Base-by-base conservation (phyloP, 64 coral and sea anemone species). In the Montipora cactus region DNA sequence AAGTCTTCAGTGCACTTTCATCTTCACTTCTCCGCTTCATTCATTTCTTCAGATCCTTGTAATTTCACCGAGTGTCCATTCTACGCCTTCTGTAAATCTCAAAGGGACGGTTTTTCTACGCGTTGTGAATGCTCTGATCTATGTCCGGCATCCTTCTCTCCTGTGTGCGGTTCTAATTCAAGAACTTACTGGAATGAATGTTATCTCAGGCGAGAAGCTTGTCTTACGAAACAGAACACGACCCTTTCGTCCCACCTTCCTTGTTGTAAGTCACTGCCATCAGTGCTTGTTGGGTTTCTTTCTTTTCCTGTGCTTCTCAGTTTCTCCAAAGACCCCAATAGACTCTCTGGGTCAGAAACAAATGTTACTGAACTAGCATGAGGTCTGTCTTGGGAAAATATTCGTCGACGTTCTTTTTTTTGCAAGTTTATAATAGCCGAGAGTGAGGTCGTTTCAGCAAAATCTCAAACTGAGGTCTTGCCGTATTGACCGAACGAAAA, bases 141-240 rank as follows among this genome's bases (percentile, higher is more conserved):
- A 18, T 98, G 96, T 44, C 89, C 93, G n/a, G 8, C 88, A 57
- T 92, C 72, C 45, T 89, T 95, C 19, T 49, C 44, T 16, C 96
- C 93, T 77, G 92, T 98, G 10, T 98, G 96, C 59, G 96, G 93
- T 8, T 89, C 61, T 25, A 95, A 98, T 59, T 71, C 23, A 76
- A 98, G 91, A 76, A 98, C 89, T 19, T 95, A 95, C 61, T 98
- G 96, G 96, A 98, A 95, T 78, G 75, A 67, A 14, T 98, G 96
- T 83, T 89, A 89, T 84, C 78, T 98, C 3, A 78, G 71, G 22
- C 91, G 84, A 68, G 96, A 95, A 51, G 87, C 96, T 44, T 95
- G 96, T 92, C 53, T 81, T 61, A 79, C 47, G 23, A 61, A 68
- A 44, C 44, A 67, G 62, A 79, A 91, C 73, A 75, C 88, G 22